These are phyloP conservation scores for Pelecanoides urinatrix DNA, from an alignment of 2,113 vertebrate species.

Conservation along the genomic window DNA sequence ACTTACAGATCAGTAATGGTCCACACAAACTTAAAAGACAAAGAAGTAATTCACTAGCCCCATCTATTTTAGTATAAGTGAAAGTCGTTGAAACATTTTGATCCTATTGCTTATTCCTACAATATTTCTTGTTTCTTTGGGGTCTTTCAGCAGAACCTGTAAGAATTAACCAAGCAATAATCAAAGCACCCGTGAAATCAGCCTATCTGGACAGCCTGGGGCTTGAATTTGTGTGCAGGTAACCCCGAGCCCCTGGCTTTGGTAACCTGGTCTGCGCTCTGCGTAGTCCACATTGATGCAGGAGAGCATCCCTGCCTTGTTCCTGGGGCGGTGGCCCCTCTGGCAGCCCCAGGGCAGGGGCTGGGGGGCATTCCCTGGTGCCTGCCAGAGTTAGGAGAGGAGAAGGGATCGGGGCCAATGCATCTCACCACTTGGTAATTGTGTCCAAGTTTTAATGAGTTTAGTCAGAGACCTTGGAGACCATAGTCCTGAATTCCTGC, in stretches of 20 bases:
- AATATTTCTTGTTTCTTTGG: not conserved
- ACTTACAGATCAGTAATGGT: not conserved
- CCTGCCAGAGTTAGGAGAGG: not conserved
- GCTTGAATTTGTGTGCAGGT: not conserved
- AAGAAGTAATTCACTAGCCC: not conserved
- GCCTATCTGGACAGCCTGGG: not conserved
- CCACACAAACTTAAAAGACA: not conserved
- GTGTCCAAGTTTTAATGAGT: conserved; percentile 3
- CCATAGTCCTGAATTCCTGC: not conserved
- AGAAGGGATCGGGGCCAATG: not conserved
- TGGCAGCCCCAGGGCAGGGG: not conserved
- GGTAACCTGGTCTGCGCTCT: not conserved
- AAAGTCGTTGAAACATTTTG: not conserved
- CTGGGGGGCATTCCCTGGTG: not conserved
- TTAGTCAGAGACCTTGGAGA: conserved; percentile 6
- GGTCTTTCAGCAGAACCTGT: not conserved
- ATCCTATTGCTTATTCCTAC: not conserved
- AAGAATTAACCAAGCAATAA: not conserved
- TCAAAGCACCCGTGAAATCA: not conserved
- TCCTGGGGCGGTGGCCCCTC: not conserved
- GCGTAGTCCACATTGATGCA: not conserved
- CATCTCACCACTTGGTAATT: not conserved
- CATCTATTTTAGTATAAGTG: not conserved
- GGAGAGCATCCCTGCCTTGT: not conserved
- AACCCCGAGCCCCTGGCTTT: not conserved